These are phyloP conservation scores for Automeris io DNA, from an alignment of 2,888 invertebrate species.

Conservation along the genomic window DNA sequence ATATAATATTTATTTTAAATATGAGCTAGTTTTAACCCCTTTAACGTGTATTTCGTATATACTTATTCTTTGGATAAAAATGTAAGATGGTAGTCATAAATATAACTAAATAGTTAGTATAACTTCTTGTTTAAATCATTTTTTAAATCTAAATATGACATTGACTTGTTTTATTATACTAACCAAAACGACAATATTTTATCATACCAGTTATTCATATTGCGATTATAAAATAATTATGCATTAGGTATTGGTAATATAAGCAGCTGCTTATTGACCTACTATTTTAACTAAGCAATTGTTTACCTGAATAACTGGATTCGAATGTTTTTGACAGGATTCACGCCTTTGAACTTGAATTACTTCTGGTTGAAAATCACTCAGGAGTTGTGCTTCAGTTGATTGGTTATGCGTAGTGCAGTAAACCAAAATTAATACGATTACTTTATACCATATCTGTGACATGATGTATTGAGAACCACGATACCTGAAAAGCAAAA, in stretches of 20 bases:
- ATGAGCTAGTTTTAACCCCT: too few species aligned
- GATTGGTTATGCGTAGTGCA: not conserved
- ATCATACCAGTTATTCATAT: not conserved
- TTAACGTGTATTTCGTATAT: too few species aligned
- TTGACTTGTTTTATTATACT: too few species aligned
- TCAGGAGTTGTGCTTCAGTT: constrained; percentile 10
- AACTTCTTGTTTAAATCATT: not conserved
- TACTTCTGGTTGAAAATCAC: constrained; percentile 17
- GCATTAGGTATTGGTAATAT: not conserved
- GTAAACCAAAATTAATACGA: not conserved
- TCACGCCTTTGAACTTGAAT: constrained; percentile 10
- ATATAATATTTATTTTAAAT: too few species aligned
- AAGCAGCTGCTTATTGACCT: not conserved
- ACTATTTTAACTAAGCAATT: not conserved
- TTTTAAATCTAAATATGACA: not conserved
- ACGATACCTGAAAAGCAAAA: not conserved
- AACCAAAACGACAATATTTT: not conserved
- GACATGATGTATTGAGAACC: not conserved
- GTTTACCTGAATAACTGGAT: not conserved
- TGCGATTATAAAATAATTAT: not conserved
- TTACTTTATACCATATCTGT: not conserved
- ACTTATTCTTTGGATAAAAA: too few species aligned
- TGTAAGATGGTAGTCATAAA: too few species aligned
- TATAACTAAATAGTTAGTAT: not conserved
- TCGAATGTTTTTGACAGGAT: not conserved